These are phyloP conservation scores for Cathartes aura DNA, from an alignment of 2,113 vertebrate species.

Conservation along the genomic window DNA sequence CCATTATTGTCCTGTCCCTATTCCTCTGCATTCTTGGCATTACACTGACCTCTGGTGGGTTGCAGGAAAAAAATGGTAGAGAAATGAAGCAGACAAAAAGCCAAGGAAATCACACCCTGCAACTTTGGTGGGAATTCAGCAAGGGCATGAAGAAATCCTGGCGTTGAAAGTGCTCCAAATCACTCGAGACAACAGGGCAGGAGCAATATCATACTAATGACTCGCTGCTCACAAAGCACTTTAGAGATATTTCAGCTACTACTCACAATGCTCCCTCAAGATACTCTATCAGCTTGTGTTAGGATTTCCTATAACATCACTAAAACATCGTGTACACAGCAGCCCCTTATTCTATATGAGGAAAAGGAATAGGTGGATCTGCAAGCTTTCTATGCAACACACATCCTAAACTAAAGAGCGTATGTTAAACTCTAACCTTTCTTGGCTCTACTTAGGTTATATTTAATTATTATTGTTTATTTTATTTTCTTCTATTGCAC, in stretches of 20 bases:
- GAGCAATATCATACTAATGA: neutral
- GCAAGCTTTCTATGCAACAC: neutral
- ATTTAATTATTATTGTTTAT: neutral
- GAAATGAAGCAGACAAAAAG: neutral
- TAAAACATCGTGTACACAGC: neutral
- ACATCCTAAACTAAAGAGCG: neutral
- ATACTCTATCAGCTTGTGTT: neutral
- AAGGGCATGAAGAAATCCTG: neutral
- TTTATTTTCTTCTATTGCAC: neutral
- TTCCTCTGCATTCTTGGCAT: neutral
- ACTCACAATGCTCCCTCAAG: neutral
- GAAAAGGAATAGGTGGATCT: neutral
- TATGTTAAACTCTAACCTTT: neutral
- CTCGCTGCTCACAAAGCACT: neutral
- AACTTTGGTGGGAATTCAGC: neutral
- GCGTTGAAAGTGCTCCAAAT: neutral
- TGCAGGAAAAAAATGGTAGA: neutral
- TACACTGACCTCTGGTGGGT: conserved; percentile 58
- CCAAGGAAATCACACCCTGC: neutral
- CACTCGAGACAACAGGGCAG: neutral
- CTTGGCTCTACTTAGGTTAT: neutral
- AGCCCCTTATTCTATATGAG: neutral
- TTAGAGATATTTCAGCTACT: neutral
- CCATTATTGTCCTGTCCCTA: accelerated
- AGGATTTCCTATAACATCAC: neutral